Base-by-base conservation (phyloP, 2,888 invertebrate genomes). In the Pimpla rufipes region DNA sequence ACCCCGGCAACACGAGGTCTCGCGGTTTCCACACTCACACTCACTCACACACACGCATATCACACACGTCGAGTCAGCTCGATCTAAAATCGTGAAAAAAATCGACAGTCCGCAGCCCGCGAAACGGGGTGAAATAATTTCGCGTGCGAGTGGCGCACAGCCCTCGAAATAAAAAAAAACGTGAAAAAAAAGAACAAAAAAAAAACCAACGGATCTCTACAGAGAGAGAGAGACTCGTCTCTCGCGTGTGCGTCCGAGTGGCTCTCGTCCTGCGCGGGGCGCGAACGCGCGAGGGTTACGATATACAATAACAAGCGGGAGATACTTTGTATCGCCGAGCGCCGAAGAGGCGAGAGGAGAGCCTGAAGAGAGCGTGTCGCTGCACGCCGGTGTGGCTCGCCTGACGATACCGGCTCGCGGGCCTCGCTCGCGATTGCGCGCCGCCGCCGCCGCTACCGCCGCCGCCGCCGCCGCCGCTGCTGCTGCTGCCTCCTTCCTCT, bases 401-500 rank as follows among this genome's bases (percentile, higher is more conserved):
- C 76, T 76, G 87, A 82, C 81, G 83, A 85, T 75, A 84, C 84
- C 86, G 81, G 86, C 82, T 83, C 84, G 85, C 79, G 76, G 77
- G 82, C 76, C 83, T 81, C 82, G 85, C 81, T 80, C 76, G 85
- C 83, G 78, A 83, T 85, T 83, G 80, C 85, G 81, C 78, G 73
- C 66, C 64, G n/a, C 3, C 29, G 29, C 29, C 3, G 3, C 3
- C 29, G 29, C 29, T 2, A 29, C 2, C 29, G 29, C 29, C 3
- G 5, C n/a, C n/a, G 29, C 3, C 29, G 29, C n/a, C 29, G 29
- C 29, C 5, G 29, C 29, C 5, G 29, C 29, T 29, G 29, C 29
- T 29, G 84, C 62, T 40, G 76, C 83, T 68, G 77, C 71, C 83
- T 80, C 79, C 68, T 73, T 45, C 50, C 57, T 79, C 68, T 74